These are phyloP conservation scores for Hexactinellida sp. DNA, from an alignment of 37 sponge, comb jelly and placozoan species.

Conservation along the genomic window DNA sequence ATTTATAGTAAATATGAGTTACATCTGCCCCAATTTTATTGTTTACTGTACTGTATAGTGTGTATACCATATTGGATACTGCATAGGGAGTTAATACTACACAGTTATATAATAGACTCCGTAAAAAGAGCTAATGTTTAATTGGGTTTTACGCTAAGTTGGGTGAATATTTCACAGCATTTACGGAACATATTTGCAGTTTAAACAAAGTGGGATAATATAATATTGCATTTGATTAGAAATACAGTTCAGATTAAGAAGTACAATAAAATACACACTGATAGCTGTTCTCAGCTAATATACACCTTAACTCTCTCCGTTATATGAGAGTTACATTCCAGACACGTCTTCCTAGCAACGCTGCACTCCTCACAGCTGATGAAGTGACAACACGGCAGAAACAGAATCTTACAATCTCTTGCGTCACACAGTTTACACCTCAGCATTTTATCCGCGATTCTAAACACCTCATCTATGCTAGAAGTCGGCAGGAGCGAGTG, in stretches of 20 bases:
- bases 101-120: too few relatives aligned
- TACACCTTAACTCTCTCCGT: slow-evolving; percentile 11
- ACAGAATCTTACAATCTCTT: neutral
- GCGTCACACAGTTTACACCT: neutral
- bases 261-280: neutral
- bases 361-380: slow-evolving; percentile 2
- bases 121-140: too few relatives aligned
- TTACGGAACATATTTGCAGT: neutral
- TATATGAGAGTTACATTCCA: neutral
- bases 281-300: neutral
- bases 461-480: neutral
- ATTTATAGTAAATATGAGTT: too few relatives aligned
- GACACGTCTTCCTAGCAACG: neutral
- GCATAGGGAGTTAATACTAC: too few relatives aligned
- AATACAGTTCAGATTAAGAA: neutral
- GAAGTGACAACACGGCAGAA: neutral
- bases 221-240: too few relatives aligned
- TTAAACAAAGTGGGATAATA: too few relatives aligned
- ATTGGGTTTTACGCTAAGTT: too few relatives aligned
- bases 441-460: slow-evolving; percentile 14
- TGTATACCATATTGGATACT: too few relatives aligned
- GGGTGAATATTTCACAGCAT: neutral
- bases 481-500: neutral
- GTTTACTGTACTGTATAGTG: too few relatives aligned
- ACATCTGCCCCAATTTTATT: too few relatives aligned